phyloP scores from a whole-genome alignment of 2,888 invertebrate species.

The Serrognathus titanus region DNA sequence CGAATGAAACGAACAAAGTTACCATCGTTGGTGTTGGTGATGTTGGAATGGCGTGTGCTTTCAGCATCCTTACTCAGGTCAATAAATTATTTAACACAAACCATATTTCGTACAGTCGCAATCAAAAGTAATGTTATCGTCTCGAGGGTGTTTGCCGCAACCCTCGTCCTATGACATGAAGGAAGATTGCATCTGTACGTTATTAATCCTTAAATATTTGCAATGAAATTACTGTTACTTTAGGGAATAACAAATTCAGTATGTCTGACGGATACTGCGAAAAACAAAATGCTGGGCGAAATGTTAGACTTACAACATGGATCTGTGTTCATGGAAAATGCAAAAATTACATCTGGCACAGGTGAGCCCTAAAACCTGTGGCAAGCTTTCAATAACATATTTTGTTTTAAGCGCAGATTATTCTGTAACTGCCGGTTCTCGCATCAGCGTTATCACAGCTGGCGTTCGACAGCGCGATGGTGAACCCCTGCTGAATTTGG shows the following conservation, averaged over 20 bases:
- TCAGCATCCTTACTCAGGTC: constrained; percentile 79
- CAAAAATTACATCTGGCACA: constrained; percentile 71
- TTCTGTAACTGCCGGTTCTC: constrained; percentile 71
- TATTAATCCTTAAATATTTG: background rate
- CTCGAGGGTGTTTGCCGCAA: no score
- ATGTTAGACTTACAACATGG: constrained; percentile 90
- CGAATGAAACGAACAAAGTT: constrained; percentile 62
- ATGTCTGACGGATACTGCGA: constrained; percentile 74
- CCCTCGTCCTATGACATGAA: no score
- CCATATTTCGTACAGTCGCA: no score
- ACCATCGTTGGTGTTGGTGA: constrained; percentile 86
- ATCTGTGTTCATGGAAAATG: constrained; percentile 74
- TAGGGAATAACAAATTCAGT: constrained; percentile 76
- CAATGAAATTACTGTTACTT: background rate
- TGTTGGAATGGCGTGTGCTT: constrained; percentile 90
- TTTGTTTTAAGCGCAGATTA: constrained; percentile 57
- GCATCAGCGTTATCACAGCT: constrained; percentile 85
- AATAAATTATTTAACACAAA: constrained; percentile 18
- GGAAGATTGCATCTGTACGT: no score
- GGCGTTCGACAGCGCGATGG: constrained; percentile 91
- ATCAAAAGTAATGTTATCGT: no score
- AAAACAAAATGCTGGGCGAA: constrained; percentile 83
- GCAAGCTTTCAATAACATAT: background rate
- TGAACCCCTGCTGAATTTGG: background rate
- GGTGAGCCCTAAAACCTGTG: constrained; percentile 38